Base-by-base conservation (phyloP, 1,140 invertebrate species). In the Tetraneura akinire region DNA sequence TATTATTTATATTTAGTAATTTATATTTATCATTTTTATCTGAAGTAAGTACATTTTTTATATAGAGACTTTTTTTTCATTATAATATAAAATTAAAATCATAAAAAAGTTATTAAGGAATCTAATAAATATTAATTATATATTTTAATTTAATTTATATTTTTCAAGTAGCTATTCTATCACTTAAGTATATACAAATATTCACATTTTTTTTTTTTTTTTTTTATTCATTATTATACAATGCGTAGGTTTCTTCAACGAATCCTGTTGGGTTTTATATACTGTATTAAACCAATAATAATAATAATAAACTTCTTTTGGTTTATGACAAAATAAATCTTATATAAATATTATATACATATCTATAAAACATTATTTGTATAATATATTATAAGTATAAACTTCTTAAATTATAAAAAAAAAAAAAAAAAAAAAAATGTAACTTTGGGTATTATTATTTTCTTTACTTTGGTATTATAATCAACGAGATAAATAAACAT, bases 361-460 rank as follows among this genome's bases (percentile, higher is more conserved):
- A n/a, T 32, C 26, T 32, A 45, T 23, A 45, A 16, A 68, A 47
- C 21, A 68, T 45, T 68, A 47, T 68, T 29, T 21, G 21, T 68
- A 37, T 37, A 68, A 68, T 18, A 45, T 37, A 68, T 47, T 18
- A 45, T 23, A 66, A 11, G 53, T 57, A 68, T 68, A 68, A 68
- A 68, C 66, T 68, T 68, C 37, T 68, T 68, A 16, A 45, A 47
- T 68, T 16, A 6, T 23, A 6, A 68, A 68, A 68, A n/a, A n/a
- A n/a, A n/a, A n/a, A n/a, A n/a, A n/a, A n/a, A n/a, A n/a, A n/a
- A n/a, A n/a, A n/a, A 37, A 62, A 26, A 47, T 47, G 14, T 26
- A 68, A 47, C 66, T 47, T 68, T 68, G 14, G 66, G 45, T 68
- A 68, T 66, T 66, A 68, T 66, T 45, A 66, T 47, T 42, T 47